Evolutionary conservation across 2,797 vertebrate species (phyloP).

Genomic region (Myiotriccus ornatus): DNA sequence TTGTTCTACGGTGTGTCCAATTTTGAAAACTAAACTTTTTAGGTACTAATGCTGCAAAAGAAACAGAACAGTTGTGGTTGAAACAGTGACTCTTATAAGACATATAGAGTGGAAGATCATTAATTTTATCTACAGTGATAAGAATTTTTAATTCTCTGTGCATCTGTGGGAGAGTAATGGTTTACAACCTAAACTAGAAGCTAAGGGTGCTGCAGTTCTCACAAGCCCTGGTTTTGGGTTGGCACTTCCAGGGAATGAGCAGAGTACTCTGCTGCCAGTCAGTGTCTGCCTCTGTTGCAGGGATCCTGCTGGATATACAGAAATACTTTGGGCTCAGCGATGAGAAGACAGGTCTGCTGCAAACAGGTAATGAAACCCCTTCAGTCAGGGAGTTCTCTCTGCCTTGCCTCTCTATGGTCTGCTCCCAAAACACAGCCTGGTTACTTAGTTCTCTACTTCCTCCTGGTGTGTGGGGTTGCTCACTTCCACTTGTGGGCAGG

Average conservation of each 20-base stretch:
- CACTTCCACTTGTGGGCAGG: not conserved
- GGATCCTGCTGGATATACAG: slow-evolving; percentile 84
- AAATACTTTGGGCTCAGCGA: slow-evolving; percentile 80
- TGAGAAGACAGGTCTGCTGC: slow-evolving; percentile 82
- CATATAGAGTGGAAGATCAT: not conserved
- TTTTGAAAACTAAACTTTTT: not conserved
- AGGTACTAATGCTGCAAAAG: not conserved
- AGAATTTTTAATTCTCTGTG: not conserved
- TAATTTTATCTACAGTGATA: not conserved
- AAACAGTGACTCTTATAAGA: not conserved
- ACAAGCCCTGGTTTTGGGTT: not conserved
- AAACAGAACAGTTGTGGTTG: not conserved
- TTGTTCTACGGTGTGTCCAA: not conserved
- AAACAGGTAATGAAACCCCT: slow-evolving; percentile 81
- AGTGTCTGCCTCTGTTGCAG: slow-evolving; percentile 61
- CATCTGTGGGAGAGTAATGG: not conserved
- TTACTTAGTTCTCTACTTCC: not conserved
- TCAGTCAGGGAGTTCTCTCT: not conserved
- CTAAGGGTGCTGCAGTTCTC: not conserved
- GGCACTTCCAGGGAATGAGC: not conserved
- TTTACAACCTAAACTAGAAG: not conserved
- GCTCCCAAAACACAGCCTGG: not conserved
- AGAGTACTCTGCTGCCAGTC: not conserved
- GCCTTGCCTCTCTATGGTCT: not conserved
- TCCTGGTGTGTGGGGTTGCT: not conserved